phyloP scores from a whole-genome alignment of 2,888 invertebrate species.

The Chirona hameri region DNA sequence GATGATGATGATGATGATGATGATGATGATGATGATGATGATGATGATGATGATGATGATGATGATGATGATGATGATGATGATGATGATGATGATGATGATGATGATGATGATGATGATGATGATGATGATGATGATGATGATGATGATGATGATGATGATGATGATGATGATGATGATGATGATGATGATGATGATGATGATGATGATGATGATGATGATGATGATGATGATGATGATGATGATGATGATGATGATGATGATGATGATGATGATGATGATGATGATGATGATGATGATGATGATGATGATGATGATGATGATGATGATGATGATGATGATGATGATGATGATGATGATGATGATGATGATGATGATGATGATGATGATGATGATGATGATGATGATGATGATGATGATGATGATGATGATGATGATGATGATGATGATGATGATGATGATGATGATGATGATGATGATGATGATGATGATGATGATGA shows the following conservation, averaged over 20 bases:
- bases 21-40: constrained; percentile 10
- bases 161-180: constrained; percentile 22
- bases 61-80: constrained; percentile 22
- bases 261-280: constrained; percentile 22
- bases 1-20: constrained; percentile 22
- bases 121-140: neutral
- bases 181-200: constrained; percentile 22
- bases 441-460: constrained; percentile 22
- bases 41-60: constrained; percentile 22
- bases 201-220: constrained; percentile 22
- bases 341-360: constrained; percentile 22
- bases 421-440: constrained; percentile 22
- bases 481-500: neutral
- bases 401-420: constrained; percentile 22
- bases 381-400: constrained; percentile 22
- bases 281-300: constrained; percentile 22
- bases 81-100: constrained; percentile 22
- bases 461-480: constrained; percentile 22
- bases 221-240: constrained; percentile 22
- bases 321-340: constrained; percentile 22
- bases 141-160: constrained; percentile 22
- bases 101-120: constrained; percentile 22
- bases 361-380: constrained; percentile 22
- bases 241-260: constrained; percentile 22
- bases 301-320: constrained; percentile 22